Evolutionary conservation across 30 jellyfish, hydroid and myxozoan genomes (phyloP), one percentile per base, ranked within the genome.

Genomic region (Pelagia noctiluca): DNA sequence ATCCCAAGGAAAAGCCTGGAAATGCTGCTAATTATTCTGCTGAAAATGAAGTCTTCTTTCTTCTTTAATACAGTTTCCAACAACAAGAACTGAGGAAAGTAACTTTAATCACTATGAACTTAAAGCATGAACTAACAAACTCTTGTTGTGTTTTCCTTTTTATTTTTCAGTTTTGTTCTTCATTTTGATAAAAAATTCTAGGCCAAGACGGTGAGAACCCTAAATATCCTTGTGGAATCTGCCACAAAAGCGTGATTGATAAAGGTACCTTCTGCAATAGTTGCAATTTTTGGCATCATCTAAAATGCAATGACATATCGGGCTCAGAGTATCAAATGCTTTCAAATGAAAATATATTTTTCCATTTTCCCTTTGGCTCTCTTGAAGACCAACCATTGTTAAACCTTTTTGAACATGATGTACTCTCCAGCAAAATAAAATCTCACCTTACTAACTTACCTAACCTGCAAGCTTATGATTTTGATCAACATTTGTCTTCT

Each of bases 251-350:
- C 57, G 78, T 64, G 78, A 28, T 5, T 31, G 29, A 64, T 5
- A 64, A 31, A 16, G 78, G 78, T 8, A 64, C 29, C 22, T 31
- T 64, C 78, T 64, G 53, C 29, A 64, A 64, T 11, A 31, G 18
- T 28, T 64, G 52, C 78, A 64, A 64, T 22, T 64, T 25, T 25
- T 28, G 78, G 78, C 78, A 64, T 53, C 78, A 64, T 64, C 23
- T 64, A 31, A 64, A 64, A 64, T 64, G 78, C 78, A 11, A 28
- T 64, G 29, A 31, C 78, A 64, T 64, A 11, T 64, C 78, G 23
- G 22, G 11, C 32, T 28, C 78, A 22, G 78, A 64, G 50, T 21
- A 11, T 64, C n/a, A 64, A 28, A 31, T 31, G 3, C 78, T 64
- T 64, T 22, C 53, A 31, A 64, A 28, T 7, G 71, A 57, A 57